Base-by-base conservation (phyloP, 1,140 invertebrate species). In the Ectropis grisescens region DNA sequence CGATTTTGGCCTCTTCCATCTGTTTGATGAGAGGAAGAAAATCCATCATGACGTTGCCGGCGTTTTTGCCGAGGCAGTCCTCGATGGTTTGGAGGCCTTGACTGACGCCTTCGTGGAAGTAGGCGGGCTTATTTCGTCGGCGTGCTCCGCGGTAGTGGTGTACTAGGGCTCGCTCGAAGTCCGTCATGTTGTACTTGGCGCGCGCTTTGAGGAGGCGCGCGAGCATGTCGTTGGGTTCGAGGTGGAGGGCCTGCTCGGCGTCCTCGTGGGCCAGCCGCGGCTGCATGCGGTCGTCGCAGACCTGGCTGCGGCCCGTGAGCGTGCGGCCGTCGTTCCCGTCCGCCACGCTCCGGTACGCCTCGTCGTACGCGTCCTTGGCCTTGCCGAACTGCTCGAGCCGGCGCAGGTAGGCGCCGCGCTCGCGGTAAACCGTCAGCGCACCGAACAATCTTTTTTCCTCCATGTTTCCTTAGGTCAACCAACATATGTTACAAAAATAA, bases 161-260 rank as follows among this genome's bases (percentile, higher is more conserved):
- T 2, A 86, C 79, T 2, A 86, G 53, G 1, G 81, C 83, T 40
- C 82, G 66, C 52, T 86, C 85, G 50, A 86, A 86, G 39, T 86
- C 84, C 11, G 82, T 82, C 65, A 76, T 82, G 1, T 84, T 71
- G 41, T 85, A 85, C 47, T 82, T 78, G 10, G 82, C 82, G 1
- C 80, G 62, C n/a, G 82, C 66, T 53, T 83, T 82, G 58, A 84
- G 79, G 22, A 83, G 84, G 9, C 69, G 49, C 2, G 81, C 72
- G 15, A 60, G 71, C 59, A 85, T 70, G 45, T 84, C 80, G 2
- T 54, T 51, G 2, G 81, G 76, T 35, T 81, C 71, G 2, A 84
- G 33, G 39, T 70, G 65, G 9, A 85, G 62, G 3, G 83, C 83
- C 29, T 75, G 59, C 36, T 84, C 74, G 1, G 85, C 81, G 44